Base-by-base conservation (phyloP, 37 sponge, comb jelly and placozoan genomes). In the Cliona cf. orientalis region DNA sequence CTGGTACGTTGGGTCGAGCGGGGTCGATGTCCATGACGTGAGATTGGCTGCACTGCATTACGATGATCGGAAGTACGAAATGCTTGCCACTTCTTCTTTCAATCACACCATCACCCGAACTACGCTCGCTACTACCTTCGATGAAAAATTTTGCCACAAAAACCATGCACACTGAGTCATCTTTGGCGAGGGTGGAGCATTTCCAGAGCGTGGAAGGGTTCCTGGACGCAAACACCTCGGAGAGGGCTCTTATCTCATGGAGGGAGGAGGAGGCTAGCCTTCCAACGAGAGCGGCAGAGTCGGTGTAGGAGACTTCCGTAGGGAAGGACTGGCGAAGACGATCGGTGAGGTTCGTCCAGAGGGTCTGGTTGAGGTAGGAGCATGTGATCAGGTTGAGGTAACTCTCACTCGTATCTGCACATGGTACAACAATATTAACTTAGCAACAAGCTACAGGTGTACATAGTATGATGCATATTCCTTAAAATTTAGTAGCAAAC, bases 331-430 rank as follows among this genome's bases (percentile, higher is more conserved):
- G 22, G 26, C 21, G 34, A 35, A 85, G 64, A 25, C 56, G 74
- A 1, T 46, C 45, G 35, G 19, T 28, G 6, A 87, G 32, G 23
- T 41, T 29, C 11, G 33, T 23, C 59, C 67, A 58, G 56, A 87
- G 57, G 25, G 22, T 32, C 11, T n/a, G 45, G 37, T 74, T 87
- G 65, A 80, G 81, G 4, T 68, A 34, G 23, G 87, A 87, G 34
- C 70, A 85, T 21, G 38, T 25, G 65, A 42, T 36, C 26, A 61
- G 39, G 41, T 77, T 21, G 42, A 43, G 40, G 36, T 9, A 37
- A 11, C 7, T 23, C 6, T 6, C 28, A 62, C 28, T 23, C 23
- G 28, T 25, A 62, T 62, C 21, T 62, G 63, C 63, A 62, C n/a
- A n/a, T n/a, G n/a, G n/a, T n/a, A n/a, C n/a, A n/a, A n/a, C n/a